These are phyloP conservation scores for Tetranychus truncatus DNA, from an alignment of 2,888 invertebrate genomes.

Conservation along the genomic window DNA sequence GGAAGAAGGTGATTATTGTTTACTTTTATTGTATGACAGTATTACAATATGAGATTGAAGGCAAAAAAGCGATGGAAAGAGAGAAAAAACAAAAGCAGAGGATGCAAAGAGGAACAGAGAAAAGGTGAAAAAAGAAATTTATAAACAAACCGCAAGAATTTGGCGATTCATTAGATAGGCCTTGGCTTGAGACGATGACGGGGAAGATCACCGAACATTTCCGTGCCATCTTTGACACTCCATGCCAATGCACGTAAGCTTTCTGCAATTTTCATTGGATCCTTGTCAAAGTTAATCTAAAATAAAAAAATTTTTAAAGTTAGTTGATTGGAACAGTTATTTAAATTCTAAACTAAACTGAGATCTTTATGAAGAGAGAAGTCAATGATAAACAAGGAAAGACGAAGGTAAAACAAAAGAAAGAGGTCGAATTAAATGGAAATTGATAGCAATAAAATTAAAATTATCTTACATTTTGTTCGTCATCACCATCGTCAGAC, in stretches of 20 bases:
- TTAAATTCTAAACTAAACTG: background rate
- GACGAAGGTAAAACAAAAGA: background rate
- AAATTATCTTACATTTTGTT: conserved; percentile 1
- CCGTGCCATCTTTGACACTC: conserved; percentile 19
- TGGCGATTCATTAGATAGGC: background rate
- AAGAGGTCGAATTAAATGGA: background rate
- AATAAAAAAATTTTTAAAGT: background rate
- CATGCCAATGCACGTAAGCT: conserved; percentile 18
- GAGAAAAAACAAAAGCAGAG: background rate
- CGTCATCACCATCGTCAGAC: conserved; percentile 11
- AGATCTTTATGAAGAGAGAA: too few relatives aligned
- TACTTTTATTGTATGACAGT: background rate
- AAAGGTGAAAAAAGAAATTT: background rate
- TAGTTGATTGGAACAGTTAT: background rate
- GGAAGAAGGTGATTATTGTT: too few relatives aligned
- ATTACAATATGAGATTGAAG: background rate
- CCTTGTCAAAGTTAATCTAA: conserved; percentile 1
- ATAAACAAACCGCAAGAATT: background rate
- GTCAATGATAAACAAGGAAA: background rate
- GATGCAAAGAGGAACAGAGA: background rate
- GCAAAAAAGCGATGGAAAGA: background rate
- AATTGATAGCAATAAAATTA: too few relatives aligned
- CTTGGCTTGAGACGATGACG: conserved; percentile 21
- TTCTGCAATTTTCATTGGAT: conserved; percentile 20
- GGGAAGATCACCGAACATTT: conserved; percentile 22